Evolutionary conservation across 2,797 vertebrate species (phyloP).

Genomic region (Nyctalus aviator): DNA sequence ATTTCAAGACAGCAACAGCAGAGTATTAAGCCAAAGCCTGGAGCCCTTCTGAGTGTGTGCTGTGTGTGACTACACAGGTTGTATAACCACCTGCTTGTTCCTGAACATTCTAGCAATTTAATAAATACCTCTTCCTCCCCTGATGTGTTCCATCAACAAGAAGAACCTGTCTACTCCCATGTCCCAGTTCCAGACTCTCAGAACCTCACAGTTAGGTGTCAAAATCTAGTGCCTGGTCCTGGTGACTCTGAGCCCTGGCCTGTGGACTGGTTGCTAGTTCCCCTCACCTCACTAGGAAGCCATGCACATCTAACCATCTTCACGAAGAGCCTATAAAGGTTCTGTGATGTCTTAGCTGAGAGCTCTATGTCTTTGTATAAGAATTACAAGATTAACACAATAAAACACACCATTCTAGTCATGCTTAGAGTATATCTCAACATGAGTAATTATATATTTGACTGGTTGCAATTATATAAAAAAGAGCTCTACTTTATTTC

Average conservation of each 20-base stretch:
- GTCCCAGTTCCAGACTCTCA: neutral
- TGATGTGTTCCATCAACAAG: too few relatives aligned
- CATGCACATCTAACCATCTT: neutral
- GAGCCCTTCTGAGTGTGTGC: neutral
- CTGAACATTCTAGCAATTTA: neutral
- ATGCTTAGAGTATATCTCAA: too few relatives aligned
- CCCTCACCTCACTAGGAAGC: neutral
- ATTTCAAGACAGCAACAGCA: neutral
- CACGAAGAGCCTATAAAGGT: neutral
- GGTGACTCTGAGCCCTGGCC: neutral
- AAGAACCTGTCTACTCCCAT: neutral
- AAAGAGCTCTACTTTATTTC: neutral
- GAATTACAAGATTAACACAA: neutral
- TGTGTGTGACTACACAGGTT: too few relatives aligned
- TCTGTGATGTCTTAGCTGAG: neutral
- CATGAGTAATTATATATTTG: neutral
- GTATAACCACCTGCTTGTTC: fast-evolving
- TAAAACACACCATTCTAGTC: neutral
- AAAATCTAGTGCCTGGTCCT: neutral
- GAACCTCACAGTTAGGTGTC: neutral
- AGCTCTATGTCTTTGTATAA: neutral
- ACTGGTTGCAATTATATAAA: neutral
- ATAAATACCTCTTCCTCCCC: neutral
- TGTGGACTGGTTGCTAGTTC: neutral
- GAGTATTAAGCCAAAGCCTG: neutral